These are phyloP conservation scores for Bimastos eiseni DNA, from an alignment of 2,888 invertebrate genomes.

Conservation along the genomic window DNA sequence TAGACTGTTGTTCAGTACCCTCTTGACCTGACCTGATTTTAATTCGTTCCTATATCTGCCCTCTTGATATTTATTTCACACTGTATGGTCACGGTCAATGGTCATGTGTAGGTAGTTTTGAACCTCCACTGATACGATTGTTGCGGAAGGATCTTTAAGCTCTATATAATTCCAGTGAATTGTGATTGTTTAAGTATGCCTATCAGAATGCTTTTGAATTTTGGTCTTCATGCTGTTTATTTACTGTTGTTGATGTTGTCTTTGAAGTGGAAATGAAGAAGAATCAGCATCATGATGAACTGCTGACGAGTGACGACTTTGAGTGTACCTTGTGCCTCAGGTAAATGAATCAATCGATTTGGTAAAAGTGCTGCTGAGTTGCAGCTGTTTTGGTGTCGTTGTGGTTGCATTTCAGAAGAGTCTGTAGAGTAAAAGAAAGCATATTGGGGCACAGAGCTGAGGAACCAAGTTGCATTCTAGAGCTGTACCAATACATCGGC, in stretches of 20 bases:
- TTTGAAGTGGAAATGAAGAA: background rate
- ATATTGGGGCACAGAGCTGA: too few relatives aligned
- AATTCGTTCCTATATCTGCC: background rate
- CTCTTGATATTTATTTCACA: background rate
- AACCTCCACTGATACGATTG: background rate
- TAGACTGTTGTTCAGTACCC: background rate
- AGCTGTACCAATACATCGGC: too few relatives aligned
- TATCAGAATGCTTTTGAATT: too few relatives aligned
- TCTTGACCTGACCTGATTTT: background rate
- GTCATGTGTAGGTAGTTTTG: background rate
- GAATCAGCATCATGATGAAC: background rate
- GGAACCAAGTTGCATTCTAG: too few relatives aligned
- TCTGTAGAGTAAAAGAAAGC: too few relatives aligned
- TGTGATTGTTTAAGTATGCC: too few relatives aligned
- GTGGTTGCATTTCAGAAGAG: background rate
- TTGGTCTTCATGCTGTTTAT: background rate
- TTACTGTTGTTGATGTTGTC: background rate
- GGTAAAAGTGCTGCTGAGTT: background rate
- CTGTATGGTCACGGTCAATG: too few relatives aligned
- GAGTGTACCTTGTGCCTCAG: conserved; percentile 20
- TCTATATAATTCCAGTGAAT: too few relatives aligned
- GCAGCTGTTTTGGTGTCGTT: background rate
- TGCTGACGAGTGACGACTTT: background rate
- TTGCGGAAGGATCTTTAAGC: too few relatives aligned
- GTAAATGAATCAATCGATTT: background rate